Conservation (phyloP, 2,113 vertebrate genomes). For the Odobenus rosmarus region DNA sequence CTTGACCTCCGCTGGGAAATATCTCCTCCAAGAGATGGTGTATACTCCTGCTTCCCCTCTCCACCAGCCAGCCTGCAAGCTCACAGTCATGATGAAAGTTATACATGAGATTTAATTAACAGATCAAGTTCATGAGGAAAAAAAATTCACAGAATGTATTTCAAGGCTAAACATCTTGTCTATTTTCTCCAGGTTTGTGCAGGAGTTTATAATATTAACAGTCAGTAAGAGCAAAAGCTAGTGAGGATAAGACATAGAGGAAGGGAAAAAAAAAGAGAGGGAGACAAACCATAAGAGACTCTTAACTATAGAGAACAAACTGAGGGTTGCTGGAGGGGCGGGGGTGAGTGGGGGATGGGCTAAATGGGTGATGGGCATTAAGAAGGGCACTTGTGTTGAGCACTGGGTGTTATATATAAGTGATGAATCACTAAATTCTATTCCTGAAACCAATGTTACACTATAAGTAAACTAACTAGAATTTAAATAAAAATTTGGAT, state of each 20-base stretch:
- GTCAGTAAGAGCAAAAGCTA: background rate
- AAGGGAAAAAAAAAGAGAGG: background rate
- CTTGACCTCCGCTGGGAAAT: background rate
- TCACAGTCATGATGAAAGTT: background rate
- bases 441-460: background rate
- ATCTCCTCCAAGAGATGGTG: background rate
- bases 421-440: background rate
- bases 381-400: background rate
- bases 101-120: slow-evolving; percentile 53
- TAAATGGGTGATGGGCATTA: background rate
- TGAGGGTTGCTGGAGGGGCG: background rate
- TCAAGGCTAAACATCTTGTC: background rate
- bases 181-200: background rate
- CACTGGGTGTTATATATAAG: background rate
- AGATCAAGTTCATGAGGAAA: slow-evolving; percentile 23
- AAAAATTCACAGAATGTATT: slow-evolving; percentile 1
- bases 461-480: background rate
- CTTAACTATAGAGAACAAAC: background rate
- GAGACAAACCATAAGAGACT: background rate
- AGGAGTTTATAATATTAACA: background rate
- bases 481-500: background rate
- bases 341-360: background rate
- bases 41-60: background rate
- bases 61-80: background rate
- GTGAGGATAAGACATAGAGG: background rate